Evolutionary conservation across 2,113 vertebrate genomes (phyloP).

Genomic region (Zeus faber): DNA sequence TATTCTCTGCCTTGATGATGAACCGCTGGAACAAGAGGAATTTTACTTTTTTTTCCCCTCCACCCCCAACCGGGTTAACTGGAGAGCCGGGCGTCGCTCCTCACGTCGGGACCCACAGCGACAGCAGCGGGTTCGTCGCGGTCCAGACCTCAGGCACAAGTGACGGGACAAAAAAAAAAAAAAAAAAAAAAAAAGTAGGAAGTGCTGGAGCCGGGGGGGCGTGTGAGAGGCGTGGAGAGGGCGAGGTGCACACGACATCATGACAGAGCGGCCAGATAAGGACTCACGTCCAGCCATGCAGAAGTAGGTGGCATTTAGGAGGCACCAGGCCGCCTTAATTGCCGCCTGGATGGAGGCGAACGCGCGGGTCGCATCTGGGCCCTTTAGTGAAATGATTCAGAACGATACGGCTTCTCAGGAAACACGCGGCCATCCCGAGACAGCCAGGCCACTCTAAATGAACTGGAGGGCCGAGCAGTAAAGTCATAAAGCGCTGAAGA

Average conservation of each 20-base stretch:
- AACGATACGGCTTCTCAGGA: conserved; percentile 71
- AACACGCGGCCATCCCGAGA: conserved; percentile 34
- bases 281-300: conserved; percentile 47
- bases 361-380: conserved; percentile 62
- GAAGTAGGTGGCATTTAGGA: conserved; percentile 62
- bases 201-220: conserved; percentile 13
- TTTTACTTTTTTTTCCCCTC: too few relatives aligned
- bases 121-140: too few relatives aligned
- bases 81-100: too few relatives aligned
- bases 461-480: conserved; percentile 42
- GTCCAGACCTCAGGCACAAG: neutral
- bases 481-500: conserved; percentile 57
- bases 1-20: too few relatives aligned
- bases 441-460: conserved; percentile 29
- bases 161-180: neutral
- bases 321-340: conserved; percentile 56
- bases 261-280: conserved; percentile 50
- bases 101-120: neutral
- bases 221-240: conserved; percentile 29
- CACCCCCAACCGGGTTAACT: too few relatives aligned
- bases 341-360: conserved; percentile 38
- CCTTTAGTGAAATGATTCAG: conserved; percentile 80
- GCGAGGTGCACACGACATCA: conserved; percentile 43
- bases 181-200: conserved; percentile 3
- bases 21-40: too few relatives aligned